These are phyloP conservation scores for Venustaconcha ellipsiformis DNA, from an alignment of 1,140 invertebrate species.

Conservation along the genomic window DNA sequence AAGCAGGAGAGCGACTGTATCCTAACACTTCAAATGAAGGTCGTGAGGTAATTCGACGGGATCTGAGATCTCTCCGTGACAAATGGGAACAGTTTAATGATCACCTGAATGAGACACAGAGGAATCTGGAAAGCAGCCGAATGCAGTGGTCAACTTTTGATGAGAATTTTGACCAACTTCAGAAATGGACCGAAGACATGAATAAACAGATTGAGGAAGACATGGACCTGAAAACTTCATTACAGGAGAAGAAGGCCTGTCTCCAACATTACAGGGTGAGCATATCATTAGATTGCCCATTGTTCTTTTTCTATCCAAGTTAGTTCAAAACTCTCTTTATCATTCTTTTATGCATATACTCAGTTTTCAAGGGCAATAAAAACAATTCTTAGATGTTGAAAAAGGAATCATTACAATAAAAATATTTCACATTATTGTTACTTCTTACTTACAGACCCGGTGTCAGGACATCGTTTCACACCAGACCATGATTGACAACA, in stretches of 20 bases:
- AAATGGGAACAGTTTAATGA: slow-evolving; percentile 87
- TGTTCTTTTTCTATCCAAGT: too few species aligned
- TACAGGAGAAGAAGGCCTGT: slow-evolving; percentile 94
- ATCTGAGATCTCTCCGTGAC: slow-evolving; percentile 84
- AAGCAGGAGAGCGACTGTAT: slow-evolving; percentile 88
- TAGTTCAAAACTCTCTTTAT: too few species aligned
- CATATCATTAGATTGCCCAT: background rate
- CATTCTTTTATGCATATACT: too few species aligned
- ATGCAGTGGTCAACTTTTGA: slow-evolving; percentile 67
- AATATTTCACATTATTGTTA: too few species aligned
- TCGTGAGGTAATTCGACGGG: slow-evolving; percentile 84
- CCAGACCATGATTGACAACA: slow-evolving; percentile 88
- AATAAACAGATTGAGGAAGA: slow-evolving; percentile 90
- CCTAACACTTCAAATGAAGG: slow-evolving; percentile 88
- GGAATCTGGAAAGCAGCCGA: slow-evolving; percentile 83
- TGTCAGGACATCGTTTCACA: slow-evolving; percentile 93
- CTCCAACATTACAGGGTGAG: slow-evolving; percentile 91
- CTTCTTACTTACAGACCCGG: slow-evolving; percentile 68
- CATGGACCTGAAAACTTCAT: slow-evolving; percentile 87
- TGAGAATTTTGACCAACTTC: slow-evolving; percentile 80
- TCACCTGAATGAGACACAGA: slow-evolving; percentile 84
- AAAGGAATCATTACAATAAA: too few species aligned
- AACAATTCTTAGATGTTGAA: too few species aligned
- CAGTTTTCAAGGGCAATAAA: too few species aligned
- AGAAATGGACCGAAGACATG: slow-evolving; percentile 92